Evolutionary conservation across 1,140 invertebrate species (phyloP), one percentile per base, ranked within the genome.

Genomic region (Lepidurus arcticus): DNA sequence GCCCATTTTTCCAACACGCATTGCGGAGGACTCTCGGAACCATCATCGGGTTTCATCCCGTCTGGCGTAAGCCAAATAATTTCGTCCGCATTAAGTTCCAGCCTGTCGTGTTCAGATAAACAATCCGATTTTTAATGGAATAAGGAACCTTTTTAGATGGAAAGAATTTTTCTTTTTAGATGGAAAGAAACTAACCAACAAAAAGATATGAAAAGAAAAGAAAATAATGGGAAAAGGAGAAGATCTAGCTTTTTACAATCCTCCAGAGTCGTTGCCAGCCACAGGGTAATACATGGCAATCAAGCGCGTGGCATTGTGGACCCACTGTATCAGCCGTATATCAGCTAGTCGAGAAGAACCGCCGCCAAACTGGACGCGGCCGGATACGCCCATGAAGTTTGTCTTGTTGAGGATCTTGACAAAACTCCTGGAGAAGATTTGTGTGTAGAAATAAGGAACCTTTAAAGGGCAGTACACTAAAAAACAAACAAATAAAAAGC

Each of bases 361-460:
- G 0, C 88, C 88, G 5, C 87, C 82, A 83, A 94, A 95, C 79
- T 88, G 88, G 5, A 95, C 90, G 45, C 87, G 85, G 0, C 93
- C 93, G 1, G 93, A 93, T 0, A 94, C 91, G 3, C 93, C 93
- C 42, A 89, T 82, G 82, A 94, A 94, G 81, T 92, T 88, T 0
- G 90, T 91, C 44, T 86, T 79, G 74, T 85, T 85, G 24, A 88
- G 82, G 42, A 87, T 83, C 7, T 86, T 81, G 16, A 87, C 84
- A 80, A 88, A 85, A 13, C 82, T 83, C 42, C 87, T 88, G 81
- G 4, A 4, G 34, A 34, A 34, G 26, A 26, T 26, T 26, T 26
- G 26, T 34, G 34, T 34, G 34, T 34, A 4, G 34, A 34, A 4
- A 34, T 34, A 4, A 34, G 34, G 34, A 34, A 34, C 0, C 34